Evolutionary conservation across 2,888 invertebrate genomes (phyloP).

Genomic region (Endotricha flammealis): DNA sequence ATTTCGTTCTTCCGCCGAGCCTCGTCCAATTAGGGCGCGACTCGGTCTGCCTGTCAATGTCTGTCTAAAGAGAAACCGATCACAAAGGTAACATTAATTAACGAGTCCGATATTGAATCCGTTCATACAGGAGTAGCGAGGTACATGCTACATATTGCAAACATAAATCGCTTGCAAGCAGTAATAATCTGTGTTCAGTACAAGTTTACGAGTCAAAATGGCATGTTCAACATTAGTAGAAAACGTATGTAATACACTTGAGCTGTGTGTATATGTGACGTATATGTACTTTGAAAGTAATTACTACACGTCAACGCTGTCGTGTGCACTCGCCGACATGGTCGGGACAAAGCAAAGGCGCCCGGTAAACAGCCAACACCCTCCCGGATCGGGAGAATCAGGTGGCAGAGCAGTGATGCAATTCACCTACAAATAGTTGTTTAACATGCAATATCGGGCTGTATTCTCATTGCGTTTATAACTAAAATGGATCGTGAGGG

Average conservation of each 20-base stretch:
- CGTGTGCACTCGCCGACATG: slow-evolving; percentile 38
- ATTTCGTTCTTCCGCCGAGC: slow-evolving; percentile 21
- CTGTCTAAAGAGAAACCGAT: slow-evolving; percentile 20
- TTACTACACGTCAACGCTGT: slow-evolving; percentile 45
- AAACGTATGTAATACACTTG: neutral
- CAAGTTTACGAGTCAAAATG: slow-evolving; percentile 2
- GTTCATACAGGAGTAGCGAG: slow-evolving; percentile 25
- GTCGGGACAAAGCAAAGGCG: slow-evolving; percentile 39
- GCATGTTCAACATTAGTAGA: slow-evolving; percentile 1
- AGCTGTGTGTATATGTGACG: slow-evolving; percentile 13
- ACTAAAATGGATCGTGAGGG: slow-evolving; percentile 22
- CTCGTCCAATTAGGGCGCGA: slow-evolving; percentile 26
- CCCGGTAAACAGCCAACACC: slow-evolving; percentile 28
- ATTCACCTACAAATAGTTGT: slow-evolving; percentile 34
- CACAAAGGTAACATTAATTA: slow-evolving; percentile 52
- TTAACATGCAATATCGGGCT: slow-evolving; percentile 29
- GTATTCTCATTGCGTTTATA: slow-evolving; percentile 22
- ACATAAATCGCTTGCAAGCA: too few relatives aligned
- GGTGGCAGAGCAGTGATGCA: slow-evolving; percentile 43
- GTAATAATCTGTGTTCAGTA: slow-evolving; percentile 4
- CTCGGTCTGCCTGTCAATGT: slow-evolving; percentile 32
- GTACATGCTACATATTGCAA: slow-evolving; percentile 15
- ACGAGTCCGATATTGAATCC: slow-evolving; percentile 47
- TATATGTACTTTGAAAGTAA: slow-evolving; percentile 40
- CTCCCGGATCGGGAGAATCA: slow-evolving; percentile 35